Evolutionary conservation across 2,888 invertebrate genomes (phyloP).

Genomic region (Drosophila tripunctata): DNA sequence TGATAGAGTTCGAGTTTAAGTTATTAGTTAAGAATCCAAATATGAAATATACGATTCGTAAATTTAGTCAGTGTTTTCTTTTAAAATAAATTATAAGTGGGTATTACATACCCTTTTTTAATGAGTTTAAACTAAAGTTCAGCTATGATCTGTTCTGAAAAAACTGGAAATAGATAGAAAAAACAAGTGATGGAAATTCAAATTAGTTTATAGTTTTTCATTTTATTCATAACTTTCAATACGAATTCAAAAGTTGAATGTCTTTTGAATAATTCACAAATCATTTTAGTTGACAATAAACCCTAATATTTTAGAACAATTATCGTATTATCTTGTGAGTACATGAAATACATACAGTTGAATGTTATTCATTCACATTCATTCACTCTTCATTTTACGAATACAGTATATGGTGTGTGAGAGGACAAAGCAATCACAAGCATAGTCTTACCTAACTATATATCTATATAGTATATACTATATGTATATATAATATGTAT

Average conservation of each 20-base stretch:
- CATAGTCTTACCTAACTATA: slow-evolving; percentile 37
- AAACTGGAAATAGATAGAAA: too few species aligned
- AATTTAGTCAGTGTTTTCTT: not conserved
- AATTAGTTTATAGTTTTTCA: slow-evolving; percentile 36
- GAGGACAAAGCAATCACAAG: slow-evolving; percentile 74
- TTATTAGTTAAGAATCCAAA: not conserved
- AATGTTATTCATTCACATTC: slow-evolving; percentile 17
- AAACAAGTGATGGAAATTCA: too few species aligned
- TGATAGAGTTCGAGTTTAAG: slow-evolving; percentile 41
- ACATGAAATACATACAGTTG: slow-evolving; percentile 8
- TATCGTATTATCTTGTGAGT: slow-evolving; percentile 15
- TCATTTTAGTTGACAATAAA: slow-evolving; percentile 57
- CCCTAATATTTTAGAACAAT: slow-evolving; percentile 44
- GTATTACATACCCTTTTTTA: too few species aligned
- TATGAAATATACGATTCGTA: slow-evolving; percentile 20
- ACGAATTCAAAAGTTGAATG: slow-evolving; percentile 62
- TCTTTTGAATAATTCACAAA: slow-evolving; percentile 63
- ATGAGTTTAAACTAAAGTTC: too few species aligned
- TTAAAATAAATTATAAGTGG: too few species aligned
- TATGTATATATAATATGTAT: slow-evolving; percentile 12
- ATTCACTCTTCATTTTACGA: slow-evolving; percentile 7
- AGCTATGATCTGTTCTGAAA: too few species aligned
- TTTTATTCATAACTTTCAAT: slow-evolving; percentile 70
- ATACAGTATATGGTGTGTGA: slow-evolving; percentile 13
- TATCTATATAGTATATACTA: slow-evolving; percentile 9